Evolutionary conservation across 2,113 vertebrate species (phyloP), one percentile per base, ranked within the genome.

Genomic region (Carollia perspicillata): DNA sequence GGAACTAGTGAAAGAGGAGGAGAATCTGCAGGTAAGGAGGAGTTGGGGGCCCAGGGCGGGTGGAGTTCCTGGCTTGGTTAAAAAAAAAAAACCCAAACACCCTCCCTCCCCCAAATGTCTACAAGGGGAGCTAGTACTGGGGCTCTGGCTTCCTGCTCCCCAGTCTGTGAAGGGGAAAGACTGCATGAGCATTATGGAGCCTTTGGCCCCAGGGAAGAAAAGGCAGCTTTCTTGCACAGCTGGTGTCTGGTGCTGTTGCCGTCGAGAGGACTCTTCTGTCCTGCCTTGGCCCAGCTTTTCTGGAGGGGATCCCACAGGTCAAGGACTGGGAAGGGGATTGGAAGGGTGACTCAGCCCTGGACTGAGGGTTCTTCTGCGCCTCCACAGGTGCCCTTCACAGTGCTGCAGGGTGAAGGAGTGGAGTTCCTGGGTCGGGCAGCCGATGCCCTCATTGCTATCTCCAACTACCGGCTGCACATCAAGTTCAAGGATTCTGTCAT

Each of bases 401-500:
- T 99, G 98, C 98, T 99, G 97, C 99, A 99, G 98, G 99, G 99
- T 4, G 99, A 99, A 98, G 99, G 99, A 79, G 99, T 99, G 96
- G 99, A 99, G 97, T 99, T 99, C 97, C 98, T 99, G 85, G 99
- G 99, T 95, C 99, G 98, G 85, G 99, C 99, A 0, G 99, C 99
- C 0, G 99, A 99, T 89, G 99, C 99, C 58, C 98, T 99, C 98
- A 99, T 99, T 5, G 99, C 99, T 97, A 99, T 99, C 98, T 99
- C 99, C 84, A 99, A 99, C 99, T 99, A 99, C 98, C 98, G 99
- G 96, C 99, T 99, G 93, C 99, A 99, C 97, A 99, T 99, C 97
- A 99, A 99, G 96, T 99, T 99, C 98, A 99, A 99, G 98, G 99
- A 99, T 97, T 99, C 99, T 26, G 99, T 99, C 96, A 99, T 99